Conservation (phyloP, 2,888 invertebrate species). For the Lasioglossum oenotherae region DNA sequence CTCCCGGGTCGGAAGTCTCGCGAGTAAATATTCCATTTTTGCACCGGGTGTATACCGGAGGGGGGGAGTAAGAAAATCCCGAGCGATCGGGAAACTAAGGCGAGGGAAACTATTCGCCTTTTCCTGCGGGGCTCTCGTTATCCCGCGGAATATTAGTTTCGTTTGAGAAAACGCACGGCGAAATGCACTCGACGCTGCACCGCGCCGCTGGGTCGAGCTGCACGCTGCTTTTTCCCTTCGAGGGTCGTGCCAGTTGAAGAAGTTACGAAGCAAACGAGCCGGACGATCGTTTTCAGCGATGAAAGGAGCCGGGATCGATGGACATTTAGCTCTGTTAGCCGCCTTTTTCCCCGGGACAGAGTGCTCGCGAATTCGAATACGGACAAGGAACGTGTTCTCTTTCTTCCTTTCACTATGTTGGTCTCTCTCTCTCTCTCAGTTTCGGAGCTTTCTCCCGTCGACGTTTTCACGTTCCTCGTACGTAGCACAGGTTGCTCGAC, state of each 20-base stretch:
- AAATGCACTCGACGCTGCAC: constrained; percentile 39
- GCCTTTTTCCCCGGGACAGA: constrained; percentile 26
- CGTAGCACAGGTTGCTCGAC: constrained; percentile 30
- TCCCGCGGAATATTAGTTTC: constrained; percentile 73
- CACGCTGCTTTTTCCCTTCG: constrained; percentile 37
- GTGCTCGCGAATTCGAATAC: background rate
- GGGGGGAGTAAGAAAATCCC: constrained; percentile 45
- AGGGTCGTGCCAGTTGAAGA: background rate
- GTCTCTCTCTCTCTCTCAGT: background rate
- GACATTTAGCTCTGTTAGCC: constrained; percentile 31
- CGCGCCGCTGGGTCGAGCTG: constrained; percentile 18
- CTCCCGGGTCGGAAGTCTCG: background rate
- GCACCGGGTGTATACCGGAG: constrained; percentile 1
- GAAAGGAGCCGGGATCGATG: constrained; percentile 25
- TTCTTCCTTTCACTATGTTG: background rate
- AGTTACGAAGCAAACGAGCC: background rate
- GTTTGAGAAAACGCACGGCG: constrained; percentile 72
- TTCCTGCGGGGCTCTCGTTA: constrained; percentile 31
- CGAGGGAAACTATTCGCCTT: constrained; percentile 12
- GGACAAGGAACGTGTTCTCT: background rate
- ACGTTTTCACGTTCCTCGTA: background rate
- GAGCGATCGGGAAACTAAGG: constrained; percentile 67
- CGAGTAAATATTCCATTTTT: constrained; percentile 9
- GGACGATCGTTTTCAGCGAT: constrained; percentile 2
- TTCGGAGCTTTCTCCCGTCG: background rate